Conservation (phyloP, 2,888 invertebrate species). For the Rhamnusium bicolor region DNA sequence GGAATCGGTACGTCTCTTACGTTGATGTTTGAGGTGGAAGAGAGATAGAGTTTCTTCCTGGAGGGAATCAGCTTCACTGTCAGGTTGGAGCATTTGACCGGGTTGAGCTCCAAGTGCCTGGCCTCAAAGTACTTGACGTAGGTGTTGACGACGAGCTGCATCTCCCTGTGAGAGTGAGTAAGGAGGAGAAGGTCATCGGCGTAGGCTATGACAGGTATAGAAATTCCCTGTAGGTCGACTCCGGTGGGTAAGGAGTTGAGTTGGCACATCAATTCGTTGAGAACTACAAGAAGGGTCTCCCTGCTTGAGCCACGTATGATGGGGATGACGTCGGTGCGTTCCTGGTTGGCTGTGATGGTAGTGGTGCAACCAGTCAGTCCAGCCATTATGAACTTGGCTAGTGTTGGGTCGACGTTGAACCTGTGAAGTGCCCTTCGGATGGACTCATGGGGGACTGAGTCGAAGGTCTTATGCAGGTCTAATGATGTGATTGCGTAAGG, state of each 20-base stretch:
- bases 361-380: no score
- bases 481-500: no score
- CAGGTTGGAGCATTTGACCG: not conserved
- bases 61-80: not conserved
- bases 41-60: slow-evolving; percentile 4
- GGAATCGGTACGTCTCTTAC: not conserved
- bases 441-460: no score
- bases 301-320: no score
- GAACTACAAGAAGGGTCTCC: not conserved
- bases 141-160: not conserved
- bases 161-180: slow-evolving; percentile 43
- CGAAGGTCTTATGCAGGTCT: no score
- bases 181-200: slow-evolving; percentile 23
- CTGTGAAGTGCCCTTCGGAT: no score
- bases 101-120: slow-evolving; percentile 5
- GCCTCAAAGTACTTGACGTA: not conserved
- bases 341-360: no score
- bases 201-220: slow-evolving; percentile 50
- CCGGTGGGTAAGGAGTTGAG: not conserved
- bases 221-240: not conserved
- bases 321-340: no score
- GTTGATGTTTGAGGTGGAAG: not conserved
- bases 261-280: not conserved
- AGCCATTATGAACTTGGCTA: no score
- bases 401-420: no score